phyloP scores from a whole-genome alignment of 2,797 vertebrate genomes.

The Sylvia borin region DNA sequence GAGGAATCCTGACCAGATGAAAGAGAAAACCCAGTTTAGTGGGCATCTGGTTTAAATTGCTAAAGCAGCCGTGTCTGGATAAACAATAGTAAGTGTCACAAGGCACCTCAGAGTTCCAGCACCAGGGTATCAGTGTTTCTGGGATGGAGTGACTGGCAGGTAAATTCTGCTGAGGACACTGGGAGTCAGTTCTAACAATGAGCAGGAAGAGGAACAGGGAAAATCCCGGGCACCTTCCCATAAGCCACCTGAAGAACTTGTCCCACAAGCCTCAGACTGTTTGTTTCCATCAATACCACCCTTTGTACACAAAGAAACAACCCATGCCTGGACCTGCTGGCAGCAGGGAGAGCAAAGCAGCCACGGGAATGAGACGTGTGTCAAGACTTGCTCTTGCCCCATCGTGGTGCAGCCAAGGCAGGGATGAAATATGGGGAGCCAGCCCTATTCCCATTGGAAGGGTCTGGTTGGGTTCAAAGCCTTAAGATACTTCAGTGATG shows the following conservation, averaged over 20 bases:
- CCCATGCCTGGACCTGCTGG: constrained; percentile 42
- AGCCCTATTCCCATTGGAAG: neutral
- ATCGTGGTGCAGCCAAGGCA: neutral
- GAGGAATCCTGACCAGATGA: neutral
- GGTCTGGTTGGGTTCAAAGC: neutral
- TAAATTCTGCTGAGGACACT: neutral
- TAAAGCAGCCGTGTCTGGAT: neutral
- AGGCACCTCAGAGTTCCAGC: neutral
- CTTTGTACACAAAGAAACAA: constrained; percentile 62
- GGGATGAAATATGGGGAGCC: neutral
- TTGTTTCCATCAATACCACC: constrained; percentile 71
- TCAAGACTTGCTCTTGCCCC: constrained; percentile 14
- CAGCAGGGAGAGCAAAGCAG: constrained; percentile 16
- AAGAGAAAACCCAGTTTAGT: neutral
- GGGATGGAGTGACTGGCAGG: neutral
- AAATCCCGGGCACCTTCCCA: constrained; percentile 65
- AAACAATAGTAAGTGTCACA: neutral
- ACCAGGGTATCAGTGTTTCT: neutral
- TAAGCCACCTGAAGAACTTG: constrained; percentile 69
- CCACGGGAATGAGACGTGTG: neutral
- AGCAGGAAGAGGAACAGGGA: constrained; percentile 64
- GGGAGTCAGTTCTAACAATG: neutral
- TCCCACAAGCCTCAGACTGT: constrained; percentile 54
- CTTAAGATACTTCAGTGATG: neutral
- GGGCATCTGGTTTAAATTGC: neutral